Percentiles rank a stretch among this genome's conserved stretches.
Conservation (phyloP, 92 coral and sea anemone genomes). For the Scolanthus callimorphus region DNA sequence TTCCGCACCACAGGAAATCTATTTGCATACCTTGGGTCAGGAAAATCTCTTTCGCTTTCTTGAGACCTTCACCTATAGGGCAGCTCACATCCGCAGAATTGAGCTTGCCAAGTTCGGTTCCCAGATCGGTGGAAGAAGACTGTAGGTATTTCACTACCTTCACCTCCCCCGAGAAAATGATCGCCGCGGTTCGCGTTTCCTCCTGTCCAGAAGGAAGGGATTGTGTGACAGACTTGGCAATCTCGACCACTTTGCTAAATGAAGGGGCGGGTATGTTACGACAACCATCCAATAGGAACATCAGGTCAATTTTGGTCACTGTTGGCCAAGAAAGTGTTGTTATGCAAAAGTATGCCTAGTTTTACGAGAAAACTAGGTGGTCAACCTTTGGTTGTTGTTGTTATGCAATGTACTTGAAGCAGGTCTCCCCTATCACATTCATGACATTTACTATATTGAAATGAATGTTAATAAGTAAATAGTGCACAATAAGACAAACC, state of each 20-base stretch:
- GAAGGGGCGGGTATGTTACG: slow-evolving; percentile 47
- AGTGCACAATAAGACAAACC: too few species aligned
- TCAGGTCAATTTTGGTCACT: slow-evolving; percentile 64
- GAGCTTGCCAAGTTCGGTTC: background rate
- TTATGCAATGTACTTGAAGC: too few species aligned
- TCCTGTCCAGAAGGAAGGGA: slow-evolving; percentile 41
- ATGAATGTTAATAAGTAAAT: too few species aligned
- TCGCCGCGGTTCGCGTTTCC: slow-evolving; percentile 43
- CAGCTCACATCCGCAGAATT: slow-evolving; percentile 19
- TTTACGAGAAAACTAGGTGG: too few species aligned
- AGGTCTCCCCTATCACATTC: too few species aligned
- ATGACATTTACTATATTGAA: too few species aligned
- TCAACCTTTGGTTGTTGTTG: too few species aligned
- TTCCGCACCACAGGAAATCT: too few species aligned
- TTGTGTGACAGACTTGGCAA: slow-evolving; percentile 32
- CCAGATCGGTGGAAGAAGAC: slow-evolving; percentile 7
- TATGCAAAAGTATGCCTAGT: too few species aligned
- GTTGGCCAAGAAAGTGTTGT: too few species aligned
- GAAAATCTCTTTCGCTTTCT: slow-evolving; percentile 10
- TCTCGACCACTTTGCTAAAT: slow-evolving; percentile 35
- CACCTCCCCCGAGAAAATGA: slow-evolving; percentile 53
- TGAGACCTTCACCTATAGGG: slow-evolving; percentile 15
- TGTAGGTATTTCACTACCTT: slow-evolving; percentile 42
- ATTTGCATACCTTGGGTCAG: too few species aligned
- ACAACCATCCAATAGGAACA: slow-evolving; percentile 56